Evolutionary conservation across 2,113 vertebrate genomes (phyloP).

Genomic region (Atrichornis clamosus): DNA sequence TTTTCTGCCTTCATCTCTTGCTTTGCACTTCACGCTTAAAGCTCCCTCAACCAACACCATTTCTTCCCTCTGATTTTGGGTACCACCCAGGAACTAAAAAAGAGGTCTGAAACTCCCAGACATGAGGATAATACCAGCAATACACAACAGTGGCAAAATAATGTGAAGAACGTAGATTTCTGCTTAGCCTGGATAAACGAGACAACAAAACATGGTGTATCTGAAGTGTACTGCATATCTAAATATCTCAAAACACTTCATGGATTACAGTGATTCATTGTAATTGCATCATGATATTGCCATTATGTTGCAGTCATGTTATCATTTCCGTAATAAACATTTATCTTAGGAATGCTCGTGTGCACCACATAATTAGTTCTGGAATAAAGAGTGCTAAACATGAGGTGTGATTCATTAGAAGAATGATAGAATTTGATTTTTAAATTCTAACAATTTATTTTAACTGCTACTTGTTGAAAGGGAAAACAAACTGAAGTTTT

Average conservation of each 20-base stretch:
- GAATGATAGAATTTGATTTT: slow-evolving; percentile 49
- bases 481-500: slow-evolving; percentile 28
- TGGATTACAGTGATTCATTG: slow-evolving; percentile 43
- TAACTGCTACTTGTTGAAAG: slow-evolving; percentile 20
- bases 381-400: slow-evolving; percentile 32
- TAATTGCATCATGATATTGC: slow-evolving; percentile 55
- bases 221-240: slow-evolving; percentile 18
- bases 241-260: slow-evolving; percentile 24
- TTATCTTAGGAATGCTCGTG: slow-evolving; percentile 49
- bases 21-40: not conserved
- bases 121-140: not conserved
- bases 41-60: not conserved
- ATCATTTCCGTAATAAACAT: slow-evolving; percentile 59
- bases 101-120: not conserved
- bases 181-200: not conserved
- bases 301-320: slow-evolving; percentile 56
- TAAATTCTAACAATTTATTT: slow-evolving; percentile 34
- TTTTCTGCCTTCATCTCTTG: not conserved
- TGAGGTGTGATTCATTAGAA: slow-evolving; percentile 53
- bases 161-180: not conserved
- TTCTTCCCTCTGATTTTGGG: not conserved
- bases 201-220: not conserved
- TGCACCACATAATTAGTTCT: slow-evolving; percentile 47
- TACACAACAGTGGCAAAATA: not conserved
- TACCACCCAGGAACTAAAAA: not conserved